phyloP scores from a whole-genome alignment of 2,888 invertebrate genomes.

The Campoplex nolae region DNA sequence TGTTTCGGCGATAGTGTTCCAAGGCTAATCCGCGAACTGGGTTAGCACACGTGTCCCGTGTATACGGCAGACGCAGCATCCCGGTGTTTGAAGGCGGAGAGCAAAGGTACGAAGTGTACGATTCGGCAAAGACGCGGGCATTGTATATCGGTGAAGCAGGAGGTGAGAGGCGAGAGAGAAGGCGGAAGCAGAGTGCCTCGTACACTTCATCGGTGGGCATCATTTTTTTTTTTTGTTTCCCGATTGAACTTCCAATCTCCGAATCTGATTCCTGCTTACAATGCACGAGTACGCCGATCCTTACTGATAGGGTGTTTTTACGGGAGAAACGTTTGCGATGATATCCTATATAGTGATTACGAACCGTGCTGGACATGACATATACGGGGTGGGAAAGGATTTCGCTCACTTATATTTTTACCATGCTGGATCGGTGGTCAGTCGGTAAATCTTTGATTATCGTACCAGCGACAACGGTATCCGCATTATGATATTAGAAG shows the following conservation, averaged over 20 bases:
- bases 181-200: background rate
- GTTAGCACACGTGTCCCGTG: conserved; percentile 38
- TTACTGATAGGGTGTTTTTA: background rate
- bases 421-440: no score
- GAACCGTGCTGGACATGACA: no score
- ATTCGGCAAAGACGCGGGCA: conserved; percentile 17
- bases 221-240: conserved; percentile 28
- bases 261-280: conserved; percentile 34
- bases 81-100: conserved; percentile 9
- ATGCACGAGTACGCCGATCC: background rate
- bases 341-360: background rate
- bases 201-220: conserved; percentile 2
- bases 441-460: no score
- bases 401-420: no score
- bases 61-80: conserved; percentile 19
- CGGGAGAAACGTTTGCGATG: background rate
- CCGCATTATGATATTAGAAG: no score
- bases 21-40: conserved; percentile 6
- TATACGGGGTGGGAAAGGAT: no score
- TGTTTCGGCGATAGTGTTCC: conserved; percentile 1
- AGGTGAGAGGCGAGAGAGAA: background rate
- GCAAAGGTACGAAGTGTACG: background rate
- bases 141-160: conserved; percentile 22
- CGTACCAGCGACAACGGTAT: no score
- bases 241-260: conserved; percentile 60